Evolutionary conservation across 2,888 invertebrate genomes (phyloP), one percentile per base, ranked within the genome.

Genomic region (Chrysopilus asiliformis): DNA sequence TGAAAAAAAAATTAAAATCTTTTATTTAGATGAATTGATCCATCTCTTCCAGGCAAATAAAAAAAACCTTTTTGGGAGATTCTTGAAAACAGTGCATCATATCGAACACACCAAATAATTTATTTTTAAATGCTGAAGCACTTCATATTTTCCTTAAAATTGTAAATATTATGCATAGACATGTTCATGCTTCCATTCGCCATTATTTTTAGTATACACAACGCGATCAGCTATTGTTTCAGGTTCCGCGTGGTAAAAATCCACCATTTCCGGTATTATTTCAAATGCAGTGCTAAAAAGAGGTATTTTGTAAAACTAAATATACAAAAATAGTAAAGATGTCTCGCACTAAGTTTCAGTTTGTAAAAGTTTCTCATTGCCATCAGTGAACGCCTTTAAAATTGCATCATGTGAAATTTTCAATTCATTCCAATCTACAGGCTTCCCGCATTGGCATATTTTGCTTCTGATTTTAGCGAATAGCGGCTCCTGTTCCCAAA

Each of bases 151-250:
- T 10, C n/a, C 24, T 24, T 10, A 24, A 2, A 10, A 10, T 10
- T 24, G 9, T 2, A n/a, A 27, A 10, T 27, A 9, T 27, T 7
- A 58, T 14, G 56, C 49, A 32, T 52, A 43, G 13, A 61, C 55
- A 40, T 57, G 61, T 41, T 50, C 47, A 12, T 46, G 32, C 3
- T 43, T 29, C 61, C 61, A 60, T 24, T 34, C 18, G 9, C 37
- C 26, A 5, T 30, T 29, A 25, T 37, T 22, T 38, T 35, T 44
- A 4, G 51, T 50, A 39, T 58, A 60, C 30, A 57, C 51, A 8
- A 61, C 40, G 12, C 60, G 51, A 46, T 60, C 62, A n/a, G 55
- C 57, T 13, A 60, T 53, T 34, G 48, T 40, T 8, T 45, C 42
- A 2, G 30, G 48, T 16, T 20, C 14, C 4, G 50, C 45, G 25